Evolutionary conservation across 2,888 invertebrate genomes (phyloP), one percentile per base, ranked within the genome.

Genomic region (Meganola albula): DNA sequence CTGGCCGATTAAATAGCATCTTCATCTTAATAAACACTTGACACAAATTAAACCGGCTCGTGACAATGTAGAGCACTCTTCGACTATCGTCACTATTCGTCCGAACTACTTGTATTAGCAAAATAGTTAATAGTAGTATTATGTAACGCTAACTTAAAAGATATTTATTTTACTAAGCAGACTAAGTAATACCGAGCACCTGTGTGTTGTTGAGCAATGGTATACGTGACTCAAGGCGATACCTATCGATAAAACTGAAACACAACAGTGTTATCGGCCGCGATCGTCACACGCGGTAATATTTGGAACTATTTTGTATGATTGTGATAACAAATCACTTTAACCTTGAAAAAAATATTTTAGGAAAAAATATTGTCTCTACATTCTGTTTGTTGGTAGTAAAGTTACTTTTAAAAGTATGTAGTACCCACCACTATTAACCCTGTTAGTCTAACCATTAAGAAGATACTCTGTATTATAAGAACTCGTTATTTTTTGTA

Each of bases 191-290:
- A 43, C 46, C 48, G 44, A 31, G 27, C 45, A 72, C 72, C 63
- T 64, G 68, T 57, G 43, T 41, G 48, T 28, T 10, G n/a, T 10
- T 60, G 55, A 49, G 66, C 62, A 73, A 70, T 70, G 77, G 73
- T 54, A 66, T 82, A 84, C 83, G 83, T 84, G 84, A 82, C 79
- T 79, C 70, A 74, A 77, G 66, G 50, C 66, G 53, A 48, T 36
- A 37, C 59, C 58, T 74, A 72, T 73, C 75, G 74, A 67, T 73
- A 75, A 71, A 65, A 61, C 63, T 58, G 64, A 63, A 74, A 74
- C 68, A 76, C 60, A 73, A 74, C 70, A 70, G 44, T 65, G 63
- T 76, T 84, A 84, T 83, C 82, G 64, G 45, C 34, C 41, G 53
- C 60, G 66, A 74, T 76, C 73, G 70, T 62, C 65, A 71, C 61